Percentiles rank a stretch among this genome's conserved stretches.
Conservation (phyloP, 2,888 invertebrate species). For the Dynastes hyllus region DNA sequence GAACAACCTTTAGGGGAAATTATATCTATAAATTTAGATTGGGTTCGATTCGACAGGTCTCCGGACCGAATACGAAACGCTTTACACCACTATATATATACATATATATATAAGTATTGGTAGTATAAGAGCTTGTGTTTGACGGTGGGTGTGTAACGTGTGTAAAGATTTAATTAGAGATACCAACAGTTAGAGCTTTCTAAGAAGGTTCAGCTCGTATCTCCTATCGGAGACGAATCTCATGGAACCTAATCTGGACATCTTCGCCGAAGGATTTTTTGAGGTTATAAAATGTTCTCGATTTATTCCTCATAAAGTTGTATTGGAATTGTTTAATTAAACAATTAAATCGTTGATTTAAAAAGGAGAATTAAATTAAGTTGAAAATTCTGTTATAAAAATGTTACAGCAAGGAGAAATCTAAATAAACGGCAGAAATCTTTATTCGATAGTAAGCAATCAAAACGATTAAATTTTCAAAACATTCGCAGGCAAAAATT, state of each 20-base stretch:
- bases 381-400: too few relatives aligned
- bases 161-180: slow-evolving; percentile 55
- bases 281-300: slow-evolving; percentile 14
- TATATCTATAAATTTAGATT: slow-evolving; percentile 53
- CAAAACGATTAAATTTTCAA: too few relatives aligned
- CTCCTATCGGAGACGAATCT: slow-evolving; percentile 25
- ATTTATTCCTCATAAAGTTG: slow-evolving; percentile 18
- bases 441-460: too few relatives aligned
- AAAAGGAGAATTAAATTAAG: too few relatives aligned
- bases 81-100: not conserved
- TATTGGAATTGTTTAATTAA: not conserved
- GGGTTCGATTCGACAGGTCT: slow-evolving; percentile 33
- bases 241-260: slow-evolving; percentile 4
- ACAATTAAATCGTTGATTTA: not conserved
- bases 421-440: too few relatives aligned
- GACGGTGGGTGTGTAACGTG: slow-evolving; percentile 49
- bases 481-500: too few relatives aligned
- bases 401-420: too few relatives aligned
- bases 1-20: slow-evolving; percentile 54
- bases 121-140: not conserved
- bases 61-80: slow-evolving; percentile 34
- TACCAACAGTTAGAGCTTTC: slow-evolving; percentile 31
- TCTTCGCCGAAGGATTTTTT: not conserved
- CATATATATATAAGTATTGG: not conserved
- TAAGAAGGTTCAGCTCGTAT: slow-evolving; percentile 15